Conservation (phyloP, 2,888 invertebrate species). For the Pseudoips prasinana region DNA sequence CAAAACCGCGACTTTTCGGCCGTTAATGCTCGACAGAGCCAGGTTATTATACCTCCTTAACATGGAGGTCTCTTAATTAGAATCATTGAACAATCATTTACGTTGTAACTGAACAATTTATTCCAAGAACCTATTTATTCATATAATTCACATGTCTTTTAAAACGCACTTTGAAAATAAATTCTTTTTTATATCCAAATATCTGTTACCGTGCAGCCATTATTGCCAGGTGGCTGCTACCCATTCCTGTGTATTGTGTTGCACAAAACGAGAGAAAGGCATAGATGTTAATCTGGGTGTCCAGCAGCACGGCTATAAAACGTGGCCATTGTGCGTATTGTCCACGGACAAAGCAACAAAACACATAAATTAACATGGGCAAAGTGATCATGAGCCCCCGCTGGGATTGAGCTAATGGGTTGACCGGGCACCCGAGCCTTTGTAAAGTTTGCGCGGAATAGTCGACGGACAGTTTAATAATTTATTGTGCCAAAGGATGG, state of each 20-base stretch:
- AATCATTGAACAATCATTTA: too few species aligned
- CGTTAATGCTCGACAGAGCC: too few species aligned
- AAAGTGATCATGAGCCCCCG: conserved; percentile 79
- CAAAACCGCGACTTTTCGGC: too few species aligned
- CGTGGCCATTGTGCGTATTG: conserved; percentile 53
- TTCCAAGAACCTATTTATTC: too few species aligned
- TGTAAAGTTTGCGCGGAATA: conserved; percentile 22
- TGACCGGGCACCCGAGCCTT: conserved; percentile 45
- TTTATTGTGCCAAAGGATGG: conserved; percentile 33
- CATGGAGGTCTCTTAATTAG: too few species aligned
- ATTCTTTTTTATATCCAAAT: conserved; percentile 12
- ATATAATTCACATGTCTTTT: too few species aligned
- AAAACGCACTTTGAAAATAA: too few species aligned
- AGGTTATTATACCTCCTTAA: too few species aligned
- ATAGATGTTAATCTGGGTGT: conserved; percentile 79
- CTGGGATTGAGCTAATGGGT: conserved; percentile 72
- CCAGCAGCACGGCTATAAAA: conserved; percentile 78
- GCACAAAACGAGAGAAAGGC: conserved; percentile 80
- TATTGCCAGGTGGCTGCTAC: conserved; percentile 73
- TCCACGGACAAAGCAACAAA: conserved; percentile 70
- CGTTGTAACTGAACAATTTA: too few species aligned
- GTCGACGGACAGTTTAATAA: conserved; percentile 36
- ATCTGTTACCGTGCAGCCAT: conserved; percentile 53
- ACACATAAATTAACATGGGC: conserved; percentile 80
- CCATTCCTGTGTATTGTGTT: conserved; percentile 62